Evolutionary conservation across 2,888 invertebrate genomes (phyloP).

Genomic region (Seira ritae): DNA sequence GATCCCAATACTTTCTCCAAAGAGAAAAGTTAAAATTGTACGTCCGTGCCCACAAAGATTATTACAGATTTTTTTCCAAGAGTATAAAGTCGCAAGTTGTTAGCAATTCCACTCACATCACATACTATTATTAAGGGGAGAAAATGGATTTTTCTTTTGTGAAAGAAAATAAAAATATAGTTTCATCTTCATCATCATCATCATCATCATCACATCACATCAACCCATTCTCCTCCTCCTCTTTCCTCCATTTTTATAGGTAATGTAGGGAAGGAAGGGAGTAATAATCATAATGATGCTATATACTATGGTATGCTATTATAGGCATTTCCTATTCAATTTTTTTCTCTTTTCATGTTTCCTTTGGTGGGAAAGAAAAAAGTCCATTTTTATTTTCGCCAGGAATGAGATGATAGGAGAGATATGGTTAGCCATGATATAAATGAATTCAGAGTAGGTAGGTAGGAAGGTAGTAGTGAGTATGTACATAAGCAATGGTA

Average conservation of each 20-base stretch:
- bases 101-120: background rate
- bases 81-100: background rate
- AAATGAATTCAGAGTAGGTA: too few relatives aligned
- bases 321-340: background rate
- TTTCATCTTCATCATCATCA: background rate
- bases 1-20: background rate
- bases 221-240: too few relatives aligned
- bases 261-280: background rate
- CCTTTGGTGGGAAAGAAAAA: background rate
- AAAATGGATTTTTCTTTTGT: background rate
- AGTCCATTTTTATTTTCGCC: background rate
- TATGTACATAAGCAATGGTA: background rate
- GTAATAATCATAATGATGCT: conserved; percentile 7
- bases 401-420: background rate
- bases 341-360: background rate
- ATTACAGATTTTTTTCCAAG: background rate
- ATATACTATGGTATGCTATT: background rate
- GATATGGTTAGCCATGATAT: background rate
- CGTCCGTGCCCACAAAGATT: background rate
- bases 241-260: background rate
- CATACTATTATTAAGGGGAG: background rate
- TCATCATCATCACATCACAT: too few relatives aligned
- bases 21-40: background rate
- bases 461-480: background rate
- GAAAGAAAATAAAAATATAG: background rate